Base-by-base conservation (phyloP, 2,888 invertebrate genomes). In the Callosobruchus maculatus region DNA sequence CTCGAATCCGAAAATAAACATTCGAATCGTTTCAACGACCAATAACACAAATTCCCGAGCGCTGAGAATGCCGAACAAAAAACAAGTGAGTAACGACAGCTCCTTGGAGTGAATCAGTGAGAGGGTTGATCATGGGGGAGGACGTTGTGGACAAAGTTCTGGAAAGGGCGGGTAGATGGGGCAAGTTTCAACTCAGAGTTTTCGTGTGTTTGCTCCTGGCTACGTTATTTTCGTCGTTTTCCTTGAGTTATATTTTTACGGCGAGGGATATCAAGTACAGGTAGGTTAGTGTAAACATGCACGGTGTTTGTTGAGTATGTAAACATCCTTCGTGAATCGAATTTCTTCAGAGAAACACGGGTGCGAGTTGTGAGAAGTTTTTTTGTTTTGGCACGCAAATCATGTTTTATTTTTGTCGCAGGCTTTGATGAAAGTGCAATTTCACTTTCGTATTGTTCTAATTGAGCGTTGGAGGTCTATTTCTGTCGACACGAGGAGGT, bases 111-210 rank as follows among this genome's bases (percentile, higher is more conserved):
- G 7, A 18, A 1, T 18, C 49, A 49, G 18, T 18, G 3, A 7
- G 9, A 49, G 18, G 13, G 7, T 5, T 13, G 49, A 49, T 71
- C n/a, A 76, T 71, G 73, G 66, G 70, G 0, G 68, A 75, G 20
- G 69, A 74, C 22, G 70, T 66, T 0, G 68, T 79, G 0, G 79
- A 78, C 22, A 73, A 76, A 70, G 73, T 76, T 73, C 71, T 79
- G 30, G 70, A 67, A 31, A 68, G 75, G 74, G 68, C 74, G 67
- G 90, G 90, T 0, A 87, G 87, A 9, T 89, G 89, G 83, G 90
- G 90, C 0, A 83, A 80, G 70, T 89, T 89, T 84, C 89, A 90
- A 76, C 78, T 77, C 49, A 71, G 75, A 18, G 79, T 79, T 71
- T 83, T 80, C 74, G 30, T 77, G 9, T 78, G 79, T 70, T 74